Evolutionary conservation across 1,140 invertebrate species (phyloP), one percentile per base, ranked within the genome.

Genomic region (Gryon sp.): DNA sequence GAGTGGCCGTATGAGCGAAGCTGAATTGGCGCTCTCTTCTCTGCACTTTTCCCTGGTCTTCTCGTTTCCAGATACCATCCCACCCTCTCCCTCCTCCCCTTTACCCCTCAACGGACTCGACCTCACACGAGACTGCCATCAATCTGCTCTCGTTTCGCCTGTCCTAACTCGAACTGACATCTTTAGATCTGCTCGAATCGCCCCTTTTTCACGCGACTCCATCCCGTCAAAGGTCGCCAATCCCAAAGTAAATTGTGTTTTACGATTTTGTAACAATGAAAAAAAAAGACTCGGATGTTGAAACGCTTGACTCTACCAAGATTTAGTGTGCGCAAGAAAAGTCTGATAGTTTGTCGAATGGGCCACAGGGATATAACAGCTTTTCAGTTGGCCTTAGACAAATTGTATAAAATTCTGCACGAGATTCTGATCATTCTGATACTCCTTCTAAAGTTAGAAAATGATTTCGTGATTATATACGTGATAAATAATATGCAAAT

Each of bases 1-100:
- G 81, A 86, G 80, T 85, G 81, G 74, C 79, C 78, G 83, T 82
- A 83, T 82, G 80, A 81, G 63, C 69, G 65, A 84, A 84, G 85
- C 83, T 85, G 83, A 84, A 87, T 86, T 86, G 83, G 84, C 83
- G 78, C 43, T 46, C 68, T 68, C 60, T 59, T 19, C 38, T 11
- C 36, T 34, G 9, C 20, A 24, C 24, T 41, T 50, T 32, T 59
- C 30, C 20, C 46, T 63, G 40, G 34, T 53, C 41, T 63, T 62
- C 48, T 50, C 38, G 52, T 43, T 63, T 40, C 59, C 45, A 55
- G n/a, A n/a, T n/a, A n/a, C n/a, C n/a, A n/a, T n/a, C n/a, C n/a
- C n/a, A n/a, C n/a, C n/a, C n/a, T n/a, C n/a, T n/a, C n/a, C n/a
- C n/a, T n/a, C n/a, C n/a, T n/a, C n/a, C n/a, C n/a, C n/a, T n/a